Evolutionary conservation across 2,113 vertebrate genomes (phyloP).

Genomic region (Potamarius usumacintae): DNA sequence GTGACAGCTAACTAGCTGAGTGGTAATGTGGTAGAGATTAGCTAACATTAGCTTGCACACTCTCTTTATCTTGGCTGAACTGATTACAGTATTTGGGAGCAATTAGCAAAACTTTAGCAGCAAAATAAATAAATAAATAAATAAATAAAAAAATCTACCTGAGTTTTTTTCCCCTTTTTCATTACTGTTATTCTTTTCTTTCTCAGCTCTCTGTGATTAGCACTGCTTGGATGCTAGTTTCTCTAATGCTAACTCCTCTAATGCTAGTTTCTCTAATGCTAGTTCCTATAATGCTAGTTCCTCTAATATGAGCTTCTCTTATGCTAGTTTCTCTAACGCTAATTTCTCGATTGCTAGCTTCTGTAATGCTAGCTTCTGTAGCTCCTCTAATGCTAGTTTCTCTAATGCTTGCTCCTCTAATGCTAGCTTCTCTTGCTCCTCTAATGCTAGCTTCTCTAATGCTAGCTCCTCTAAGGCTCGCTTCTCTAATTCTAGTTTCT

Average conservation of each 20-base stretch:
- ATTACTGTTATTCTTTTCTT: background rate
- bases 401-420: background rate
- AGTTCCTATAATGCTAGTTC: background rate
- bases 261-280: background rate
- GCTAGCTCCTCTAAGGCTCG: too few relatives aligned
- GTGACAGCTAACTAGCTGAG: background rate
- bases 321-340: background rate
- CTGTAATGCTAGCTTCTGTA: background rate
- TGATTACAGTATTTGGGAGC: background rate
- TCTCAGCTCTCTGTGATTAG: background rate
- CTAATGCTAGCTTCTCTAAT: background rate
- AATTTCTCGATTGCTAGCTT: background rate
- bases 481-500: too few relatives aligned
- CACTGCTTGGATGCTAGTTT: background rate
- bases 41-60: background rate
- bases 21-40: background rate
- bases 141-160: background rate
- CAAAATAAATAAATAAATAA: background rate
- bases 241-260: background rate
- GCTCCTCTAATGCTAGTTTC: background rate
- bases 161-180: background rate
- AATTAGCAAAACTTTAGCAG: background rate
- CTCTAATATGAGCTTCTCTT: background rate
- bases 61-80: background rate
- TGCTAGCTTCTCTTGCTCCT: background rate